These are phyloP conservation scores for Eospalax fontanierii DNA, from an alignment of 2,797 vertebrate species.

Conservation along the genomic window DNA sequence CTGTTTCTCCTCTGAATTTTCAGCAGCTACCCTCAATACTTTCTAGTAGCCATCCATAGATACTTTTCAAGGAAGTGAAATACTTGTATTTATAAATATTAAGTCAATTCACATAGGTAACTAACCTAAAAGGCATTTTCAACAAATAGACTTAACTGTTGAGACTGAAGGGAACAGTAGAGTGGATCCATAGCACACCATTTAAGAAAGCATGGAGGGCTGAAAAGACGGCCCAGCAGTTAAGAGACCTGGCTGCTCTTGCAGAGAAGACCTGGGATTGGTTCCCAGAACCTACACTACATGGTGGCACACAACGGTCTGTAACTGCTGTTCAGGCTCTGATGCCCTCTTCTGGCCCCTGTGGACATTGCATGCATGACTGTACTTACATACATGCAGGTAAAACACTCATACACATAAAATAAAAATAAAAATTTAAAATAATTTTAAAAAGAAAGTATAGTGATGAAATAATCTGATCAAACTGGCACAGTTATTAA, in stretches of 20 bases:
- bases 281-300: too few species aligned
- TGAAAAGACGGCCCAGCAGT: too few species aligned
- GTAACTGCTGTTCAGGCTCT: too few species aligned
- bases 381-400: too few species aligned
- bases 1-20: not conserved
- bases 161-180: not conserved
- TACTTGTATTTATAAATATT: conserved; percentile 30
- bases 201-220: not conserved
- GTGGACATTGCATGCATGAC: too few species aligned
- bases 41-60: conserved; percentile 44
- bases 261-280: too few species aligned
- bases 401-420: too few species aligned
- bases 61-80: conserved; percentile 50
- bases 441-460: too few species aligned
- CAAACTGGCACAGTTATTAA: not conserved
- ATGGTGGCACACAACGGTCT: too few species aligned
- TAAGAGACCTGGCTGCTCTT: too few species aligned
- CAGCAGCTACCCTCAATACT: not conserved
- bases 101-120: conserved; percentile 20
- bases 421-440: too few species aligned
- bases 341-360: too few species aligned
- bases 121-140: conserved; percentile 27
- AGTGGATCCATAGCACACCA: not conserved
- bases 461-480: not conserved
- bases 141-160: conserved; percentile 5